Conservation (phyloP, 1,140 invertebrate species). For the Apocrypta bakeri region DNA sequence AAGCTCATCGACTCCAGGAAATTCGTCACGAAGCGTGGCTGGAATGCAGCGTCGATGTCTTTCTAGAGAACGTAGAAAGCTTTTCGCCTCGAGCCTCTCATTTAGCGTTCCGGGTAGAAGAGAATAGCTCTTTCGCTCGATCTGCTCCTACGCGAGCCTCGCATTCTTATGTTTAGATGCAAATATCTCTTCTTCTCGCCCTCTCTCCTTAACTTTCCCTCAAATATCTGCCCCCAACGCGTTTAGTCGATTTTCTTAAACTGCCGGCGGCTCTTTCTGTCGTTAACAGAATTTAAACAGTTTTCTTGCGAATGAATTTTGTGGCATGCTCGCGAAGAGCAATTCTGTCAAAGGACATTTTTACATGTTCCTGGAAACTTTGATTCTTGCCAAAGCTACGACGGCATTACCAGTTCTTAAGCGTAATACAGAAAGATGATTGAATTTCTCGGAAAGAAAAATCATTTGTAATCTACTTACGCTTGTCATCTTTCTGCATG, state of each 20-base stretch:
- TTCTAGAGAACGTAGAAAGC: neutral
- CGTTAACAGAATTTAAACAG: neutral
- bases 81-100: conserved; percentile 16
- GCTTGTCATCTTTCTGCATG: neutral
- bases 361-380: no score
- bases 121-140: neutral
- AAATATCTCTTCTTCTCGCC: conserved; percentile 14
- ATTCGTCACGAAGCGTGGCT: neutral
- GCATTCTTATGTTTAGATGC: conserved; percentile 20
- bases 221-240: neutral
- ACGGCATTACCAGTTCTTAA: no score
- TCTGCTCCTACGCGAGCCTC: neutral
- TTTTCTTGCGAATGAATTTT: neutral
- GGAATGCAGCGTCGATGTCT: neutral
- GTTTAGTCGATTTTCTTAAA: neutral
- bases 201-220: neutral
- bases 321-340: no score
- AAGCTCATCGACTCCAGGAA: neutral
- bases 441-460: no score
- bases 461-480: conserved; percentile 17
- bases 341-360: no score
- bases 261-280: neutral
- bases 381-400: no score
- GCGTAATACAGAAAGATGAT: no score
- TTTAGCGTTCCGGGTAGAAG: conserved; percentile 6